These are phyloP conservation scores for Seriola quinqueradiata DNA, from an alignment of 2,113 vertebrate genomes.

Conservation along the genomic window DNA sequence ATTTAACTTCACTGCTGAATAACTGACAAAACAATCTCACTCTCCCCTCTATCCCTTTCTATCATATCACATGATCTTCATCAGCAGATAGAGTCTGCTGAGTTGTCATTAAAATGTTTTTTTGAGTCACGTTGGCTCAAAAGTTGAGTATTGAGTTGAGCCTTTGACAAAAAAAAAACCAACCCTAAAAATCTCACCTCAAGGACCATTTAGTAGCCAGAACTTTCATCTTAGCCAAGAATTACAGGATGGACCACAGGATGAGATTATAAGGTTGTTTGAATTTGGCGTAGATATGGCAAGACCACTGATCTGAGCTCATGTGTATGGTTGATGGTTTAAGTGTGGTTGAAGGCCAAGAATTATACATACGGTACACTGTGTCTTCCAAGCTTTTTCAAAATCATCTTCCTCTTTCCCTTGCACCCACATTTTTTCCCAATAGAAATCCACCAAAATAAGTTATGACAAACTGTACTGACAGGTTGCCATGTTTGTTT, in stretches of 20 bases:
- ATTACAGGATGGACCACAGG: not conserved
- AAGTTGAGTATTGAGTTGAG: not conserved
- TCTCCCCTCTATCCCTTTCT: no score
- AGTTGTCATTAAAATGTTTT: not conserved
- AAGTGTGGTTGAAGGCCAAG: not conserved
- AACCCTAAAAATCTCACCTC: not conserved
- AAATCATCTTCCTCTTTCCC: not conserved
- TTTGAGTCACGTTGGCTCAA: not conserved
- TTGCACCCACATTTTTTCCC: not conserved
- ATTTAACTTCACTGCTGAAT: not conserved
- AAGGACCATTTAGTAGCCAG: not conserved
- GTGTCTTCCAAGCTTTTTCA: conserved; percentile 13
- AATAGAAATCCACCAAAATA: not conserved
- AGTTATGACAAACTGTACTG: not conserved
- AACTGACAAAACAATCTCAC: not conserved
- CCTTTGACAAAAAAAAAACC: not conserved
- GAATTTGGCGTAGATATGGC: not conserved
- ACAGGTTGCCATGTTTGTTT: conserved; percentile 1
- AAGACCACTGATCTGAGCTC: conserved; percentile 1
- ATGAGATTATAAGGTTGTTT: not conserved
- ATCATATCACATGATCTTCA: not conserved
- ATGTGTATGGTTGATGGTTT: not conserved
- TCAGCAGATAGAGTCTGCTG: not conserved
- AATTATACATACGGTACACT: conserved; percentile 4
- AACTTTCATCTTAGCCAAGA: not conserved